phyloP scores from a whole-genome alignment of 2,888 invertebrate species.

The Agapostemon virescens region DNA sequence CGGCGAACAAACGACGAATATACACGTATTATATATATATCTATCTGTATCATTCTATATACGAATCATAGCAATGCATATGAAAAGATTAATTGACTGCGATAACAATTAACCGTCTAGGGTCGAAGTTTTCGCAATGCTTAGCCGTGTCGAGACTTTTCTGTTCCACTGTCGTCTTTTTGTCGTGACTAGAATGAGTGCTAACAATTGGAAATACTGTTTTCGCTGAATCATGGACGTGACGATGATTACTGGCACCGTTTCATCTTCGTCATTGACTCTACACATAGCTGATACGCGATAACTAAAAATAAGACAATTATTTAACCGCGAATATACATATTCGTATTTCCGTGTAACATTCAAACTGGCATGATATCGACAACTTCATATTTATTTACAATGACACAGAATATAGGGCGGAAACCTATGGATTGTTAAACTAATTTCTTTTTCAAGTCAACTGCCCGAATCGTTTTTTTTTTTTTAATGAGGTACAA shows the following conservation, averaged over 20 bases:
- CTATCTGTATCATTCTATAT: not conserved
- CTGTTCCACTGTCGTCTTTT: not conserved
- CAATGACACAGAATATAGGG: too few relatives aligned
- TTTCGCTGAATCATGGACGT: conserved; percentile 27
- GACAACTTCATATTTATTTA: not conserved
- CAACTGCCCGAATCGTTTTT: too few relatives aligned
- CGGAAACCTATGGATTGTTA: too few relatives aligned
- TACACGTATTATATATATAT: not conserved
- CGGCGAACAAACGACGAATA: not conserved
- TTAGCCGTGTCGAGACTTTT: not conserved
- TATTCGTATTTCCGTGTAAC: not conserved
- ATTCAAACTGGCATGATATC: not conserved
- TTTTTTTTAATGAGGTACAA: too few relatives aligned
- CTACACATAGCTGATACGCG: not conserved
- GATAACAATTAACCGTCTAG: conserved; percentile 15
- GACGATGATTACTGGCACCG: conserved; percentile 15
- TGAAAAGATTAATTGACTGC: conserved; percentile 1
- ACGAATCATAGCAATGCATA: not conserved
- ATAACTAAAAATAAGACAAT: conserved; percentile 15
- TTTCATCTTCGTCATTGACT: not conserved
- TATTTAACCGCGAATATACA: not conserved
- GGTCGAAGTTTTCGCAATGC: not conserved
- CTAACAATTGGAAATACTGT: not conserved
- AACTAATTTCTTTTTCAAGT: too few relatives aligned
- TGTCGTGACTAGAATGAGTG: not conserved